These are phyloP conservation scores for Cyprinodon diabolis DNA, from an alignment of 2,797 vertebrate species.

Conservation along the genomic window DNA sequence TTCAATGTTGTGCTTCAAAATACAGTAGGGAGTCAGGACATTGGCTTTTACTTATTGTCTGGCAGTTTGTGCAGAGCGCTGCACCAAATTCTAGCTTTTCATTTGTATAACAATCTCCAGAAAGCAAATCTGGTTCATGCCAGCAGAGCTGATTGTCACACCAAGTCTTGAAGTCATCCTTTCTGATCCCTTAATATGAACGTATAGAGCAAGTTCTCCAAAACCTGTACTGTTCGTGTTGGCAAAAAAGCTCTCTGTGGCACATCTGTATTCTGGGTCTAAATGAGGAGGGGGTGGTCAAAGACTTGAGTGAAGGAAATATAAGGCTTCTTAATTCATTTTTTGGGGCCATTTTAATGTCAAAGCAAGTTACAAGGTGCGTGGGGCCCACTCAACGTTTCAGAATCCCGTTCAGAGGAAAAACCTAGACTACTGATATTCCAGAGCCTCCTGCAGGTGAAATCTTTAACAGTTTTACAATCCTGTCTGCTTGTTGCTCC, in stretches of 20 bases:
- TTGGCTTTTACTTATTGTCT: constrained; percentile 47
- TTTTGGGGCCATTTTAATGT: constrained; percentile 56
- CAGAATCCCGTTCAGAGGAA: constrained; percentile 41
- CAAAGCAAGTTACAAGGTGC: constrained; percentile 48
- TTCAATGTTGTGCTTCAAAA: constrained; percentile 75
- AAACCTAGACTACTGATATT: constrained; percentile 28
- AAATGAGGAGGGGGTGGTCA: constrained; percentile 17
- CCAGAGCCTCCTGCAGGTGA: constrained; percentile 29
- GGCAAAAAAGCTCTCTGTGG: constrained; percentile 68
- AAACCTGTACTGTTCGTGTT: constrained; percentile 40
- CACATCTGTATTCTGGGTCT: constrained; percentile 51
- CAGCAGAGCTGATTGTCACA: constrained; percentile 64
- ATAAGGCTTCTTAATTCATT: constrained; percentile 74
- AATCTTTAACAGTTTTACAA: constrained; percentile 58
- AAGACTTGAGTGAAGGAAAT: constrained; percentile 52
- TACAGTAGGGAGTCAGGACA: constrained; percentile 64
- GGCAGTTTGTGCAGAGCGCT: constrained; percentile 41
- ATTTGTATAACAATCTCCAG: constrained; percentile 59
- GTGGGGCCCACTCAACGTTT: constrained; percentile 47
- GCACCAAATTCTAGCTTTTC: constrained; percentile 37
- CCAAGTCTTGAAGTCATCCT: constrained; percentile 47
- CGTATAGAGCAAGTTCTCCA: constrained; percentile 23
- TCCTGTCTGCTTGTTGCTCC: constrained; percentile 43
- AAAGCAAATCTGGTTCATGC: constrained; percentile 49
- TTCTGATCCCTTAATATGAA: constrained; percentile 28